Evolutionary conservation across 2,888 invertebrate genomes (phyloP), one percentile per base, ranked within the genome.

Genomic region (Timema podura): DNA sequence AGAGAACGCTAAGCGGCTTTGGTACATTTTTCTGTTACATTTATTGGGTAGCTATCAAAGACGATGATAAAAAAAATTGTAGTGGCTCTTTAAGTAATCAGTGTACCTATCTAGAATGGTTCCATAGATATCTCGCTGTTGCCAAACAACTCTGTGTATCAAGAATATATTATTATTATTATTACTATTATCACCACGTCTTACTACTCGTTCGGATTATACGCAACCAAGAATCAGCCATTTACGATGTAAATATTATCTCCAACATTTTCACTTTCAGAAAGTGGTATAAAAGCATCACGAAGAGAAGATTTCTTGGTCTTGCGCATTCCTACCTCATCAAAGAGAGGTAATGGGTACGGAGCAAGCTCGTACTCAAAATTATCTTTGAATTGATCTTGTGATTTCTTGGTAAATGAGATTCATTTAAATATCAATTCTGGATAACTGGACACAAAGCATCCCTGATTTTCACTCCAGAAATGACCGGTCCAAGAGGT

Each of bases 131-230:
- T 54, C 10, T 54, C 54, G 7, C 16, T 54, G 54, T 54, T 54
- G 54, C 54, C 54, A 54, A 54, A 54, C 54, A 2, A 54, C 10
- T 54, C 54, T 54, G n/a, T 54, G 54, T 7, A n/a, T n/a, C n/a
- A n/a, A n/a, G n/a, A n/a, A n/a, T n/a, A n/a, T n/a, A n/a, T n/a
- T n/a, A n/a, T n/a, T n/a, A n/a, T n/a, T n/a, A n/a, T n/a, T n/a
- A n/a, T n/a, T n/a, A n/a, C n/a, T n/a, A n/a, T n/a, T n/a, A n/a
- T n/a, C n/a, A n/a, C n/a, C n/a, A n/a, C n/a, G n/a, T n/a, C n/a
- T n/a, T n/a, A n/a, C n/a, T n/a, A n/a, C n/a, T n/a, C n/a, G n/a
- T n/a, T n/a, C n/a, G n/a, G n/a, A n/a, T n/a, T n/a, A n/a, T n/a
- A n/a, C n/a, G n/a, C n/a, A n/a, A 54, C 10, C n/a, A 54, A 13